Percentiles rank a stretch among this genome's conserved stretches.
These are phyloP conservation scores for Poeciliopsis prolifica DNA, from an alignment of 2,113 vertebrate species.

Conservation along the genomic window DNA sequence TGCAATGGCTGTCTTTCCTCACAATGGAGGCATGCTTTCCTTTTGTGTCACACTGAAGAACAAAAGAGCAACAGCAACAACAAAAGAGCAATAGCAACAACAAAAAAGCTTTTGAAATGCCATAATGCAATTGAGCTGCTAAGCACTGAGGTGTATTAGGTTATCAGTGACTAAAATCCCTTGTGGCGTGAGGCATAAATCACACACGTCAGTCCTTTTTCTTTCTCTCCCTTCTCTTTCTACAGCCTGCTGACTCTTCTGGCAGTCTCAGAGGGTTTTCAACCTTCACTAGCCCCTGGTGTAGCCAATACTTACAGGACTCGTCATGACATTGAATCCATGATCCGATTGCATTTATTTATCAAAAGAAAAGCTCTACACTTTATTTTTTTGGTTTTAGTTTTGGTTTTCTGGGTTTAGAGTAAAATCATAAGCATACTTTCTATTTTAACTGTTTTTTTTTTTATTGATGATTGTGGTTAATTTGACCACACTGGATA, in stretches of 20 bases:
- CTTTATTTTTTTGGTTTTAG: neutral
- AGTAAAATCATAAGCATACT: neutral
- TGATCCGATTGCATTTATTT: slow-evolving; percentile 38
- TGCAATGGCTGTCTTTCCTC: slow-evolving; percentile 35
- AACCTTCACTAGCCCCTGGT: slow-evolving; percentile 48
- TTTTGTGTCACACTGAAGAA: slow-evolving; percentile 52
- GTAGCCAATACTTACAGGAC: slow-evolving; percentile 33
- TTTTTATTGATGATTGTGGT: slow-evolving; percentile 1
- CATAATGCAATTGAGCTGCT: slow-evolving; percentile 77
- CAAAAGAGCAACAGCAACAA: slow-evolving; percentile 42
- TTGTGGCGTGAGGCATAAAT: slow-evolving; percentile 76
- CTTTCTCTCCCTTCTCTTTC: slow-evolving; percentile 26
- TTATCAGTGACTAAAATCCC: slow-evolving; percentile 79
- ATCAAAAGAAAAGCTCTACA: neutral
- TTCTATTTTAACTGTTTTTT: neutral
- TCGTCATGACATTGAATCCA: slow-evolving; percentile 46
- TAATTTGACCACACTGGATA: slow-evolving; percentile 7
- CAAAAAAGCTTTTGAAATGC: slow-evolving; percentile 60
- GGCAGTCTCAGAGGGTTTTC: slow-evolving; percentile 55
- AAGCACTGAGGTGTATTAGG: slow-evolving; percentile 76
- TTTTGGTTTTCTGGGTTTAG: neutral
- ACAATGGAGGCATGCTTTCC: slow-evolving; percentile 45
- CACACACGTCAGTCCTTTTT: slow-evolving; percentile 66
- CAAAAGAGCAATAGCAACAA: slow-evolving; percentile 6
- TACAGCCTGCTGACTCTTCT: slow-evolving; percentile 53